Conservation (phyloP, 37 sponge, comb jelly and placozoan species). For the Ianthella basta region DNA sequence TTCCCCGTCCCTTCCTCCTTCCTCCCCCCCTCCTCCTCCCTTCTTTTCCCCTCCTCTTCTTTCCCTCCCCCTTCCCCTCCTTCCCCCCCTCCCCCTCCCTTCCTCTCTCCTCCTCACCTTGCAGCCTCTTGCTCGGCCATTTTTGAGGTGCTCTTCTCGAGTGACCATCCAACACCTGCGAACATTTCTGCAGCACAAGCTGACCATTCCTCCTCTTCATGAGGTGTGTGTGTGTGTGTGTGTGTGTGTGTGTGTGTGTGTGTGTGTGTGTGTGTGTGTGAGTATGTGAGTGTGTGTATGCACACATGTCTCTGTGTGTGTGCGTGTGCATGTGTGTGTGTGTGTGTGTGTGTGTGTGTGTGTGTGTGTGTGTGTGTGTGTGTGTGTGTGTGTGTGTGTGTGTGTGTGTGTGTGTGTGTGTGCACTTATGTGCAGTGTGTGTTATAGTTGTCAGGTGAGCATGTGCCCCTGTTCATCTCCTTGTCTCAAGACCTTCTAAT, state of each 20-base stretch:
- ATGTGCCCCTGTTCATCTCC: too few species aligned
- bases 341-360: conserved; percentile 25
- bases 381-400: too few species aligned
- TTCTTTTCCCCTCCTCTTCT: too few species aligned
- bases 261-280: conserved; percentile 38
- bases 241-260: not conserved
- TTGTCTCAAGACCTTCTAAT: too few species aligned
- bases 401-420: too few species aligned
- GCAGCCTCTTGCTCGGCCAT: conserved; percentile 60
- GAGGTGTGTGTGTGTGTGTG: conserved; percentile 62
- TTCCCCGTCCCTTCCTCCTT: too few species aligned
- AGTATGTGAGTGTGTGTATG: not conserved
- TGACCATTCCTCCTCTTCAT: conserved; percentile 64
- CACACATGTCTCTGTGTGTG: conserved; percentile 12
- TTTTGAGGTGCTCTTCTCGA: conserved; percentile 70
- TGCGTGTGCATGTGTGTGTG: not conserved
- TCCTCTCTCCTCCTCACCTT: not conserved
- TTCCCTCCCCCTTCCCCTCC: too few species aligned
- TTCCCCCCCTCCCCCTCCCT: too few species aligned
- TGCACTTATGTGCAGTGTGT: too few species aligned
- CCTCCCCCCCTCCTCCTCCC: too few species aligned
- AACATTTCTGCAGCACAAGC: conserved; percentile 67
- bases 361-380: too few species aligned
- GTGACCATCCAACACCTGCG: conserved; percentile 81
- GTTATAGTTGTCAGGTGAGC: too few species aligned